Conservation (phyloP, 2,888 invertebrate genomes). For the Dexiosoma caninum region DNA sequence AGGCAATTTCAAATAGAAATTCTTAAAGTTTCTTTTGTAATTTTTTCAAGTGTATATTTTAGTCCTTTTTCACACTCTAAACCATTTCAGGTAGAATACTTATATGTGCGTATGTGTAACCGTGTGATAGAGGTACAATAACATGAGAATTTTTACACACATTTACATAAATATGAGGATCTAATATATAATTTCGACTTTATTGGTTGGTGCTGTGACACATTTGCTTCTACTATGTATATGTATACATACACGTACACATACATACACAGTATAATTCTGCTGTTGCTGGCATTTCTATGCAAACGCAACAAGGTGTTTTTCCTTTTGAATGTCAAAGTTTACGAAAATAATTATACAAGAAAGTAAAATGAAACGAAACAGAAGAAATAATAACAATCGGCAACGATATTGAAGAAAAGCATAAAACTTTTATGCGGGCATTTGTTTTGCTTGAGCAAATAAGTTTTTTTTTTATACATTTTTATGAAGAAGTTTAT, state of each 20-base stretch:
- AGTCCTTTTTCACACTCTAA: too few relatives aligned
- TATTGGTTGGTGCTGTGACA: background rate
- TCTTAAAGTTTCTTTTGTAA: background rate
- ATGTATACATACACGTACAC: background rate
- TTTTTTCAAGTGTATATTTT: background rate
- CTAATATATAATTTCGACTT: background rate
- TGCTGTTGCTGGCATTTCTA: background rate
- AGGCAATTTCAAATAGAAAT: too few relatives aligned
- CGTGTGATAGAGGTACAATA: background rate
- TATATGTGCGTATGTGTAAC: background rate
- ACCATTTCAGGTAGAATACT: too few relatives aligned
- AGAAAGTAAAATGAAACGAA: background rate
- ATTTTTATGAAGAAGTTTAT: too few relatives aligned
- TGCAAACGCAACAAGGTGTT: constrained; percentile 42
- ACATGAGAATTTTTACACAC: background rate
- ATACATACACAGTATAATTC: background rate
- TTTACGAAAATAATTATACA: constrained; percentile 21
- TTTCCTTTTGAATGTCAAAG: constrained; percentile 26
- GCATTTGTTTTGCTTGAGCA: background rate
- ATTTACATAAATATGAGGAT: background rate
- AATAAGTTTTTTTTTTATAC: too few relatives aligned
- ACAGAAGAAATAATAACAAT: background rate
- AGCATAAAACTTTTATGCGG: background rate
- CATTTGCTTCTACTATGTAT: too few relatives aligned
- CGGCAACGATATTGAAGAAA: background rate